Base-by-base conservation (phyloP, 1,140 invertebrate species). In the Leptinotarsa texana region DNA sequence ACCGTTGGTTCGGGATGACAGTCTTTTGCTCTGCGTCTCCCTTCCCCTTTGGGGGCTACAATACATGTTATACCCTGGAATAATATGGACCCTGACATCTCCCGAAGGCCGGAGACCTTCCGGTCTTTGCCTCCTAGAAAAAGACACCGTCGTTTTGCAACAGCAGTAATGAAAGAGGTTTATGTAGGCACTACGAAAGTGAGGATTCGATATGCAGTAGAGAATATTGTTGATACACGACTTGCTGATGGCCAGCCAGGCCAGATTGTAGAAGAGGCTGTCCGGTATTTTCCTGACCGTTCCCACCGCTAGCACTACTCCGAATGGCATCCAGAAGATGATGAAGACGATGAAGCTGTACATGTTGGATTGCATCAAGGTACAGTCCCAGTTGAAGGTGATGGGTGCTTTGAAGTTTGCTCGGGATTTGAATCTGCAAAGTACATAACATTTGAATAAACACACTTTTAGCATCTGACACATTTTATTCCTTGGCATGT, bases 131-230 rank as follows among this genome's bases (percentile, higher is more conserved):
- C 91, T 87, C 11, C 92, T 86, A 0, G 92, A 90, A 73, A 92
- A 91, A 24, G 91, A 90, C 8, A 94, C 90, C 4, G 91, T 92
- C 6, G 91, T 94, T 83, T 95, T 95, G 85, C 93, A 94, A 80
- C 92, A 95, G 81, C 93, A 95, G 78, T 95, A 95, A 78, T 94
- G 80, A 80, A 94, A 95, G 13, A 95, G 84, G 81, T 93, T 92
- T 22, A 91, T 87, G 82, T 93, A 95, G 4, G 93, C 92, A 74
- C 88, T 90, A n/a, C 92, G 87, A 80, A 93, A 94, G 81, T 92
- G 90, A 0, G 89, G 86, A 80, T 93, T 91, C 3, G 88, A 83
- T 0, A 89, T 84, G 72, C 90, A 90, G 80, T 94, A 94, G 1
- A 94, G 81, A 4, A 92, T 86, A 78, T 89, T 91, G 76, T 91